Conservation (phyloP, 1,140 invertebrate species). For the Drosophila eugracilis region DNA sequence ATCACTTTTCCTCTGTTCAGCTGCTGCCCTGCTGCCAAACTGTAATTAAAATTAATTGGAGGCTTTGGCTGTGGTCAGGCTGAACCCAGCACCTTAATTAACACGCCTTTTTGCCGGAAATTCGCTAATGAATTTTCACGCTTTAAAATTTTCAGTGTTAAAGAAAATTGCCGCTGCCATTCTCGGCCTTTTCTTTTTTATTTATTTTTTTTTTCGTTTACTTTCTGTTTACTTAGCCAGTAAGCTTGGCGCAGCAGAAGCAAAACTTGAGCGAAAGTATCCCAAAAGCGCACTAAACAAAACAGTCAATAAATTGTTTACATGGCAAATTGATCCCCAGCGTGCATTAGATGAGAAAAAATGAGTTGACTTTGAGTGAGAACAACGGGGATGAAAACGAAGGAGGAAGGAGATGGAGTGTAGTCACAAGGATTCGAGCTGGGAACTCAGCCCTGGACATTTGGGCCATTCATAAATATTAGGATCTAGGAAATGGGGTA, state of each 20-base stretch:
- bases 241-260: constrained; percentile 47
- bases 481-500: constrained; percentile 13
- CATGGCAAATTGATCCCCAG: constrained; percentile 83
- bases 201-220: no score
- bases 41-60: constrained; percentile 83
- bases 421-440: constrained; percentile 4
- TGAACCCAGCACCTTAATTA: constrained; percentile 62
- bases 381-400: constrained; percentile 34
- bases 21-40: constrained; percentile 41
- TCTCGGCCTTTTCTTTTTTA: background rate
- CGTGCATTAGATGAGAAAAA: constrained; percentile 83
- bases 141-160: constrained; percentile 57
- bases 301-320: constrained; percentile 84
- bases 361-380: constrained; percentile 80
- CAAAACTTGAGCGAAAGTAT: constrained; percentile 63
- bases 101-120: constrained; percentile 39
- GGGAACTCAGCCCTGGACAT: constrained; percentile 19
- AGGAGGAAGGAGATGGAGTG: constrained; percentile 6
- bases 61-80: constrained; percentile 68
- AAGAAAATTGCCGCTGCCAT: constrained; percentile 12
- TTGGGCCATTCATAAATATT: constrained; percentile 44
- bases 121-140: constrained; percentile 64
- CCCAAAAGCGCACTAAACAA: constrained; percentile 81
- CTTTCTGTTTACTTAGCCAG: constrained; percentile 45
- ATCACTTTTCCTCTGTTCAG: constrained; percentile 14